Base-by-base conservation (phyloP, 2,888 invertebrate genomes). In the Protodeltote pygarga region DNA sequence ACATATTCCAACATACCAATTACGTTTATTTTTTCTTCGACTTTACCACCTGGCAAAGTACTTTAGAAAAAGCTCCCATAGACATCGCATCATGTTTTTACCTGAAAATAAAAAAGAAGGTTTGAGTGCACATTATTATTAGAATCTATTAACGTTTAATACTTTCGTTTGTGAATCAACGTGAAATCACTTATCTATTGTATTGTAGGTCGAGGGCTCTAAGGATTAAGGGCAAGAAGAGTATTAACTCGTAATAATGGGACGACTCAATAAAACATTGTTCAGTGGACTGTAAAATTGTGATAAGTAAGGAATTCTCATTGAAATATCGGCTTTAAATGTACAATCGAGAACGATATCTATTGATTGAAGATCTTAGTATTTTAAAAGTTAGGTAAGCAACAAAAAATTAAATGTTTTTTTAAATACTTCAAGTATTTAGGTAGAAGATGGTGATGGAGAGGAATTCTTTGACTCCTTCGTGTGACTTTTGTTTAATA, bases 101-200 rank as follows among this genome's bases (percentile, higher is more conserved):
- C 82, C 80, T 78, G 81, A 53, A 77, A 81, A 65, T 52, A 73
- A 69, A 73, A 75, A 71, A 69, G 60, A 58, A 28, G 38, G 13
- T 34, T 35, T 51, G 34, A 57, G 61, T 55, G 62, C 60, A 61
- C 35, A 38, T 45, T 40, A 42, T 41, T 44, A 44, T 38, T 60
- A n/a, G n/a, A n/a, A n/a, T n/a, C n/a, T n/a, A 35, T 47, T 48
- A 45, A 42, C 49, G 41, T 49, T n/a, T n/a, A n/a, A n/a, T n/a
- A n/a, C n/a, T n/a, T n/a, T 40, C 4, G 44, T 52, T 48, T 23
- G 23, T 51, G 51, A 50, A 51, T n/a, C n/a, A 67, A 70, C 68
- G 70, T 73, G 69, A 73, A 75, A 77, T 77, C 73, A 68, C 71
- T 78, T 77, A 70, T 39, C 70, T 61, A 71, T 79, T 69, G 68